Evolutionary conservation across 2,888 invertebrate genomes (phyloP), one percentile per base, ranked within the genome.

Genomic region (Acheta domesticus): DNA sequence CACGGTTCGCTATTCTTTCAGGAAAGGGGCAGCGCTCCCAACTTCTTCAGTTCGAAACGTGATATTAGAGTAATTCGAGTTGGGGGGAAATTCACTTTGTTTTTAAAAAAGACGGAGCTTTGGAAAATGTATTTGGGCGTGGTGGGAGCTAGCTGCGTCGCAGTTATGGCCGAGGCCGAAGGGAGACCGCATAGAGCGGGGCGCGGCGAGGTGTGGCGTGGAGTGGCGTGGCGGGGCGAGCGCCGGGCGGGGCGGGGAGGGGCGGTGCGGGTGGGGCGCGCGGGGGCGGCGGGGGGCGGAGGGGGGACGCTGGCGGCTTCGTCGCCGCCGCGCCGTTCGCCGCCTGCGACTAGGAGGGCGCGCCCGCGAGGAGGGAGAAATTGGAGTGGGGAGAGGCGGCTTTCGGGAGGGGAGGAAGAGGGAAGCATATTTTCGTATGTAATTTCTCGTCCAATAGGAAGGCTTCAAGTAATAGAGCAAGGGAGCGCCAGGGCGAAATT

Each of bases 381-480:
- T 14, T 20, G 14, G 75, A 23, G 75, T 23, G 21, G 75, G 75
- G 75, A 75, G 21, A 23, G 75, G 21, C 75, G 75, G n/a, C 23
- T 14, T 23, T 14, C 20, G 14, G 21, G 21, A 23, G 36, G 21
- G 36, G 75, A 62, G 21, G 21, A 23, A 75, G 14, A 75, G 75
- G 20, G 50, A 77, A 77, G 77, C 77, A 77, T 74, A 78, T 80
- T 80, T 80, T 78, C 78, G 77, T 78, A 80, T 80, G 77, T 74
- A 80, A 78, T 78, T 80, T 78, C 80, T 80, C 80, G 80, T 80
- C 80, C 78, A 80, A 78, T 80, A 49, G 78, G 75, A 19, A 75
- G 49, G 80, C 80, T 77, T 80, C 80, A 75, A 75, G 80, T 80
- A 80, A 75, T 75, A 76, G 79, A 50, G 48, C 76, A 48, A 36